These are phyloP conservation scores for Drosophila putrida DNA, from an alignment of 2,888 invertebrate species.

Conservation along the genomic window DNA sequence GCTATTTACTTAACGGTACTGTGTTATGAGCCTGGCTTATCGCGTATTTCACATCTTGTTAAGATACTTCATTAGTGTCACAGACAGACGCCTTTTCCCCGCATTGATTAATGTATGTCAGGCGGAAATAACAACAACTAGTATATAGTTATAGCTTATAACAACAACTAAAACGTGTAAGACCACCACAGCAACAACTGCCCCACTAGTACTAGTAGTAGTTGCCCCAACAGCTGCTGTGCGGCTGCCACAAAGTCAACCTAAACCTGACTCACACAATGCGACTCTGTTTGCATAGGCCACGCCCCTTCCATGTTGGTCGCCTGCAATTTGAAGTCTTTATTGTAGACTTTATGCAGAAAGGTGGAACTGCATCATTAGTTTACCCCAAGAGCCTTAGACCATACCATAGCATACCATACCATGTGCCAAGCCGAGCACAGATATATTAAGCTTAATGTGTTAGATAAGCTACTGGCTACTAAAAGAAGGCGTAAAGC, in stretches of 20 bases:
- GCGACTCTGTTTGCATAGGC: constrained; percentile 58
- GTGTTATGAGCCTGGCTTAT: constrained; percentile 40
- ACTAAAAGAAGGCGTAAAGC: background rate
- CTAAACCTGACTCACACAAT: constrained; percentile 52
- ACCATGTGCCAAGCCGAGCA: constrained; percentile 22
- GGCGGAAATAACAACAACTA: constrained; percentile 38
- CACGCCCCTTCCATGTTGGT: constrained; percentile 73
- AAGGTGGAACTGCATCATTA: constrained; percentile 66
- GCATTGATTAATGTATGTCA: constrained; percentile 75
- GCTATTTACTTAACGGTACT: constrained; percentile 38
- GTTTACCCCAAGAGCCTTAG: constrained; percentile 31
- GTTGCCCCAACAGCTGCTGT: background rate
- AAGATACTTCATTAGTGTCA: constrained; percentile 79
- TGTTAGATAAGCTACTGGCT: constrained; percentile 21
- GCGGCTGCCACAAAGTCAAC: constrained; percentile 31
- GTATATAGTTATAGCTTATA: constrained; percentile 1
- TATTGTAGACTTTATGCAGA: constrained; percentile 67
- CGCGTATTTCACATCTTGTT: constrained; percentile 66
- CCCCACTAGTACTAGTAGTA: background rate
- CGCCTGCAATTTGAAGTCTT: constrained; percentile 74
- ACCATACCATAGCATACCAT: background rate
- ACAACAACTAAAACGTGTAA: constrained; percentile 48
- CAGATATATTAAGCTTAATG: constrained; percentile 24
- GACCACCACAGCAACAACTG: constrained; percentile 45
- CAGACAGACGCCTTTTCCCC: constrained; percentile 46